These are phyloP conservation scores for Hypomecis atomaria DNA, from an alignment of 2,888 invertebrate species.

Conservation along the genomic window DNA sequence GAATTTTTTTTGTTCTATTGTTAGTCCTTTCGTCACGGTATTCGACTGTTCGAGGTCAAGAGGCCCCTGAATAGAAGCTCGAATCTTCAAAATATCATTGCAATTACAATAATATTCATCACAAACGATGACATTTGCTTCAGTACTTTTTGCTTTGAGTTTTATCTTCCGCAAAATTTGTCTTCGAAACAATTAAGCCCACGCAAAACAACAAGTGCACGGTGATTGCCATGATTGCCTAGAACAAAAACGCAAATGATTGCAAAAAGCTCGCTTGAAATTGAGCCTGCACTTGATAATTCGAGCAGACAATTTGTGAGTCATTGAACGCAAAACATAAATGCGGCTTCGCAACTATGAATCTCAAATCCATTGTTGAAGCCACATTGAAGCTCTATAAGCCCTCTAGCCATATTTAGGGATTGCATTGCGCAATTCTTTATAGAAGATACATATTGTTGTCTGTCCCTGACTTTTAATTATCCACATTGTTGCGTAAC, in stretches of 20 bases:
- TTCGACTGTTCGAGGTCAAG: slow-evolving; percentile 61
- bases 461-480: slow-evolving; percentile 61
- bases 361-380: slow-evolving; percentile 47
- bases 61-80: slow-evolving; percentile 55
- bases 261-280: slow-evolving; percentile 59
- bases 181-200: slow-evolving; percentile 40
- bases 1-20: slow-evolving; percentile 56
- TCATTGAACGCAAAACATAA: slow-evolving; percentile 58
- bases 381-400: slow-evolving; percentile 51
- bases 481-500: slow-evolving; percentile 59
- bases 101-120: slow-evolving; percentile 41
- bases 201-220: slow-evolving; percentile 50
- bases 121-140: slow-evolving; percentile 38
- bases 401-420: slow-evolving; percentile 54
- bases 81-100: slow-evolving; percentile 49
- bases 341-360: slow-evolving; percentile 32
- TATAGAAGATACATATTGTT: slow-evolving; percentile 50
- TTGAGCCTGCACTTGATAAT: slow-evolving; percentile 60
- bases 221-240: slow-evolving; percentile 54
- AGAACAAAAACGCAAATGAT: slow-evolving; percentile 49
- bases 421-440: slow-evolving; percentile 45
- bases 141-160: slow-evolving; percentile 29
- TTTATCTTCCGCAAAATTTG: slow-evolving; percentile 51
- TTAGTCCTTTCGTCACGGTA: slow-evolving; percentile 64
- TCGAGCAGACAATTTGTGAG: slow-evolving; percentile 65